Conservation (phyloP, 1,140 invertebrate genomes). For the Zaprionus taronus region DNA sequence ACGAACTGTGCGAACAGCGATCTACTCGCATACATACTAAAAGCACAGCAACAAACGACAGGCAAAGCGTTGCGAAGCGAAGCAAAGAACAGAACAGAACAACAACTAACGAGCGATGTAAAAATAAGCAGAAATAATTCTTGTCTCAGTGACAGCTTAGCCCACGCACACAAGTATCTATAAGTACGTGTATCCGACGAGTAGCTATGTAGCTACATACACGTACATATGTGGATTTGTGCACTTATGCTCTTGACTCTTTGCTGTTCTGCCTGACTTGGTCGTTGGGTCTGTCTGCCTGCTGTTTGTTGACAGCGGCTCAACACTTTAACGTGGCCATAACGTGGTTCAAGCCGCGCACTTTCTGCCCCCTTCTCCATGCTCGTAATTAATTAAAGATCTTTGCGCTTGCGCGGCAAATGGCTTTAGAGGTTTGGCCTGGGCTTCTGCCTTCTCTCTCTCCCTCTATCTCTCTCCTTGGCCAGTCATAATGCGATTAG, state of each 20-base stretch:
- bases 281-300: neutral
- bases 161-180: conserved; percentile 67
- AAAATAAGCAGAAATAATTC: conserved; percentile 82
- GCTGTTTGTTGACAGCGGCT: conserved; percentile 38
- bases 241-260: conserved; percentile 63
- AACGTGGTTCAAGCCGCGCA: conserved; percentile 9
- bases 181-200: conserved; percentile 35
- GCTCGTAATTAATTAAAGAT: conserved; percentile 36
- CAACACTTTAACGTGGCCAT: conserved; percentile 35
- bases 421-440: conserved; percentile 21
- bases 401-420: conserved; percentile 20
- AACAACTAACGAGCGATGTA: conserved; percentile 61
- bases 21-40: conserved; percentile 32
- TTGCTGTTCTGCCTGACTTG: conserved; percentile 4
- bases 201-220: conserved; percentile 23
- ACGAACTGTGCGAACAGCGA: conserved; percentile 51
- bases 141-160: conserved; percentile 80
- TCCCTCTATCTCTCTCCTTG: conserved; percentile 21
- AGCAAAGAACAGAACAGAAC: conserved; percentile 30
- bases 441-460: conserved; percentile 7
- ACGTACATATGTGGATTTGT: conserved; percentile 36
- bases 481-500: conserved; percentile 77
- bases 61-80: neutral
- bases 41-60: conserved; percentile 28
- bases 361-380: neutral